Base-by-base conservation (phyloP, 2,797 vertebrate species). In the Myotis pilosus region DNA sequence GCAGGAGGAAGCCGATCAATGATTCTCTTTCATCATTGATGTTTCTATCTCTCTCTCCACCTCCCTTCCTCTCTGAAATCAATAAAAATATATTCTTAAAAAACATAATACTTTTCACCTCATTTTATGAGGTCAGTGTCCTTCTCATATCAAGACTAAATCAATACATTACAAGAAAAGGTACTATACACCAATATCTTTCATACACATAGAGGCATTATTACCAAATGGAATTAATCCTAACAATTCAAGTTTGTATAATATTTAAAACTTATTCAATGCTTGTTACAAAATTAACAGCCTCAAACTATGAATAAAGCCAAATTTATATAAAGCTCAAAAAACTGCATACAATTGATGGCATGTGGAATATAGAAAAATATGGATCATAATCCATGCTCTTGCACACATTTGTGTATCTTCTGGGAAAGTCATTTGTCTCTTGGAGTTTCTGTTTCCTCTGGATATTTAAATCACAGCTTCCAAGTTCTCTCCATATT, bases 391-490 rank as follows among this genome's bases (percentile, higher is more conserved):
- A 87, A 87, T 84, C 38, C 1, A 8, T 60, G 3, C 2, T 80
- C 36, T 20, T 49, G 66, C 57, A 55, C 1, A 93, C 2, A n/a
- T 80, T 80, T 75, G 8, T 64, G 3, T 76, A 28, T 84, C 60
- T 87, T 16, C 38, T 66, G 15, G 15, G 15, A 23, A 95, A 38
- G 16, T 9, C 2, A 0, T 4, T 87, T 55, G 57, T 22, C 7
- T 84, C 10, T 60, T 38, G 25, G 19, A 17, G 6, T 33, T 69
- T 90, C 36, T 72, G 22, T 72, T 49, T 90, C 4, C 23, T 74
- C 78, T 62, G 5, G 20, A 96, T n/a, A 33, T 64, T 94, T 88
- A 92, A 94, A 57, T n/a, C 33, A 55, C 6, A 57, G 30, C 68
- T 81, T 85, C 47, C 6, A 72, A 66, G 16, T 15, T 92, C 11